Evolutionary conservation across 1,140 invertebrate genomes (phyloP).

Genomic region (Hydropsyche tenuis): DNA sequence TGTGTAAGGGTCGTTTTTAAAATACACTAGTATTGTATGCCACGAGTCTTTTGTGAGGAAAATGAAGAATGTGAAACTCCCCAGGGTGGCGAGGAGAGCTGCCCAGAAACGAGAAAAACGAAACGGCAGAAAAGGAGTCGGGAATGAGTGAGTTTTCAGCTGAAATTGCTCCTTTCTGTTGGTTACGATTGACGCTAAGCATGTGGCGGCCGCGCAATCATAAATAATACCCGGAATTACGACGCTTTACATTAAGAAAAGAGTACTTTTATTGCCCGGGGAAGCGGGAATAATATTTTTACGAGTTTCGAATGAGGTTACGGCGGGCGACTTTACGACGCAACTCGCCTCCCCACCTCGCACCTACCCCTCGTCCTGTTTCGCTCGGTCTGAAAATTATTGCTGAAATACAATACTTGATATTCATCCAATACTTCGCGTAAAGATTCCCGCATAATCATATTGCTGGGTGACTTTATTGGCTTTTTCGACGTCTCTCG

Average conservation of each 20-base stretch:
- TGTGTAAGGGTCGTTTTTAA: not conserved
- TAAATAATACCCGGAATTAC: constrained; percentile 49
- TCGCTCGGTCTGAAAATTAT: constrained; percentile 11
- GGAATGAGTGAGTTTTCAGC: not conserved
- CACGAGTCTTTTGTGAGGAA: not conserved
- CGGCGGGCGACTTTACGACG: constrained; percentile 40
- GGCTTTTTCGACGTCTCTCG: too few relatives aligned
- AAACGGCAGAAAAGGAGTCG: not conserved
- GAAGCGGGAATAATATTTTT: constrained; percentile 49
- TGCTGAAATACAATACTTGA: not conserved
- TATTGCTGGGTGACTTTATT: too few relatives aligned
- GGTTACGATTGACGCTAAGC: constrained; percentile 48
- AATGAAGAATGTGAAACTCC: constrained; percentile 1
- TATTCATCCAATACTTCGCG: too few relatives aligned
- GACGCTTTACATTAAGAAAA: constrained; percentile 49
- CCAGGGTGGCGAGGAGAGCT: not conserved
- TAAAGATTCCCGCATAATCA: too few relatives aligned
- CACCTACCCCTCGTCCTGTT: not conserved
- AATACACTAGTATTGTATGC: not conserved
- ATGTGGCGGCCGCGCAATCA: constrained; percentile 45
- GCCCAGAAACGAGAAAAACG: not conserved
- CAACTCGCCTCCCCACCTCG: not conserved
- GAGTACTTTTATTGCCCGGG: constrained; percentile 45
- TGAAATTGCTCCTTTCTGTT: constrained; percentile 19
- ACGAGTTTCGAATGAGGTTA: constrained; percentile 48